Base-by-base conservation (phyloP, 2,113 vertebrate species). In the Ramphastos sulfuratus region DNA sequence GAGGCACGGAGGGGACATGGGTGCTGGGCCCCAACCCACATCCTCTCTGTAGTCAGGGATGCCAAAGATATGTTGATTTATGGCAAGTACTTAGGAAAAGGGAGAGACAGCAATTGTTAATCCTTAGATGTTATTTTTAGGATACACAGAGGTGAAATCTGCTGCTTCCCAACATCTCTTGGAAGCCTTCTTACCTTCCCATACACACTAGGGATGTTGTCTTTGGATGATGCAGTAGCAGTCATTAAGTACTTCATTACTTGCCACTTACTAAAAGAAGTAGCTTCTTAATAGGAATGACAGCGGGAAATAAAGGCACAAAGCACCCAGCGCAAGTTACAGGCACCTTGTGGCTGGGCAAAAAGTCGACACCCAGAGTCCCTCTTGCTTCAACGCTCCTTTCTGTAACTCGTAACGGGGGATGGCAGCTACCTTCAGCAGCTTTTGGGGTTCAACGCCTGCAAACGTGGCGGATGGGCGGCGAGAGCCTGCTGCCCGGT, bases 361-460 rank as follows among this genome's bases (percentile, higher is more conserved):
- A 12, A 5, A 18, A 56, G 16, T 0, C 4, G 2, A 39, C 72
- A 4, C 12, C 7, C 61, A 2, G 28, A 9, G 48, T 0, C 12
- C 17, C 0, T 1, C 20, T 6, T 1, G 11, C 52, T 27, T 1
- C 5, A 19, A 3, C 1, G 0, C 3, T 0, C 2, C 0, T 44
- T 10, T 56, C 11, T 73, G 10, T 10, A 14, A 1, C 13, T 10
- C 0, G 5, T 28, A 2, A 46, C 7, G n/a, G 56, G 0, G 31
- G 6, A 2, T 0, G 54, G 31, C 42, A 12, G 56, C 13, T 21
- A 15, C 39, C 21, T 39, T 4, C 8, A 4, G 30, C 60, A 6
- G 30, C 42, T 3, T 14, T 2, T 5, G 16, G 24, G 15, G 6
- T 3, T 5, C 25, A 0, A 0, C 1, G 25, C 12, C 30, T 21